Conservation (phyloP, 92 coral and sea anemone species). For the Epizoanthus illoricatus region DNA sequence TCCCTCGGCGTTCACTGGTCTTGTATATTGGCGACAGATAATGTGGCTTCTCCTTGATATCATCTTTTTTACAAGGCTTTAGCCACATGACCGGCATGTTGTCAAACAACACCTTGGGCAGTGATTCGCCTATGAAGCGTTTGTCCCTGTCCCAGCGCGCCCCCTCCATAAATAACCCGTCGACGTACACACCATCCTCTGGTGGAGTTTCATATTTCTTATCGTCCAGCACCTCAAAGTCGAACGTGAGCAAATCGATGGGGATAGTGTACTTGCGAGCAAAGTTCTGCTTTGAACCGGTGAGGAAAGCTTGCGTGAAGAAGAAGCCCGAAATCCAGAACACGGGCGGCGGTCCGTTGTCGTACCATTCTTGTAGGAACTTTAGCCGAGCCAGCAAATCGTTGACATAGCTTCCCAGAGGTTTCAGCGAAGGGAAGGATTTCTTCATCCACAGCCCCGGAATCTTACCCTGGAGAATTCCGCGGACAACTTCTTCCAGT, state of each 20-base stretch:
- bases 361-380: constrained; percentile 99
- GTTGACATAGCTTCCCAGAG: constrained; percentile 95
- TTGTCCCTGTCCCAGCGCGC: constrained; percentile 95
- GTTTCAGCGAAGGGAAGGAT: constrained; percentile 96
- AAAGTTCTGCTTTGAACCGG: constrained; percentile 97
- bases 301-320: constrained; percentile 97
- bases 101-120: constrained; percentile 85
- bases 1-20: constrained; percentile 97
- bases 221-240: constrained; percentile 91
- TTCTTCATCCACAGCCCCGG: constrained; percentile 99
- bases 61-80: constrained; percentile 94
- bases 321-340: constrained; percentile 98
- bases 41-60: constrained; percentile 77
- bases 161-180: constrained; percentile 96
- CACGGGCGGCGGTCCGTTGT: constrained; percentile 84
- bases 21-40: constrained; percentile 96
- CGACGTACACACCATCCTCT: constrained; percentile 95
- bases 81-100: constrained; percentile 96
- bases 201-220: constrained; percentile 88
- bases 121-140: constrained; percentile 85
- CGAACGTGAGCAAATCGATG: constrained; percentile 90
- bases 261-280: constrained; percentile 99
- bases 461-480: constrained; percentile 88
- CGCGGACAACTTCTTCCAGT: constrained; percentile 86
- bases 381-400: constrained; percentile 90